phyloP scores from a whole-genome alignment of 2,797 vertebrate genomes.

The Sebastes melanostomus region DNA sequence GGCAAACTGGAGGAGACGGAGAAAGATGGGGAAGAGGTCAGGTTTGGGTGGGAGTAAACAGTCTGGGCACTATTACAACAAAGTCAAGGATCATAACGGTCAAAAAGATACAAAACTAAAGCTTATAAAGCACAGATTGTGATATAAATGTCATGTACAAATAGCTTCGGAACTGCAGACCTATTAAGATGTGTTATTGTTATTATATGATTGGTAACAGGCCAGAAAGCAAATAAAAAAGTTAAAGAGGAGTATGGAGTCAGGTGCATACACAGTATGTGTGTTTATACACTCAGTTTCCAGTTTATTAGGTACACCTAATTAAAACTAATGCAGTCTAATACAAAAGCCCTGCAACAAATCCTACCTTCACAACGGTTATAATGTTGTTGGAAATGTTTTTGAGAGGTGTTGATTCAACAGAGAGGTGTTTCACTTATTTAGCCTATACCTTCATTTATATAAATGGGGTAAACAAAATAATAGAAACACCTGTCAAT shows the following conservation, averaged over 20 bases:
- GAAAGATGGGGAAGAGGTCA: slow-evolving; percentile 37
- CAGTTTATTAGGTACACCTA: background rate
- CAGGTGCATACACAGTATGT: background rate
- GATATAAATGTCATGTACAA: background rate
- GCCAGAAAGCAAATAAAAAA: background rate
- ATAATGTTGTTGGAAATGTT: background rate
- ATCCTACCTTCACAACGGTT: background rate
- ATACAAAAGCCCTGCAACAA: background rate
- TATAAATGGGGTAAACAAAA: background rate
- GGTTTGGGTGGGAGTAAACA: background rate
- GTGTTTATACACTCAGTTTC: background rate
- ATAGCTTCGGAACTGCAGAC: background rate
- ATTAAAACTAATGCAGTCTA: background rate
- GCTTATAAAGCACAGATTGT: background rate
- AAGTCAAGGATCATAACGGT: slow-evolving; percentile 11
- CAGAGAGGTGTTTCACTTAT: background rate
- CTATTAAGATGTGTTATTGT: background rate
- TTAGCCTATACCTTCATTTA: background rate
- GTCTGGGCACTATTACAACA: background rate
- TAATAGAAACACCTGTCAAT: background rate
- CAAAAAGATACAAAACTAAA: background rate
- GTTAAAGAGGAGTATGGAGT: background rate
- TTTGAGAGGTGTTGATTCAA: background rate
- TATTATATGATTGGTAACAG: background rate
- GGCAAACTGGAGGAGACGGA: slow-evolving; percentile 87